A percentile compares a stretch with the other conserved stretches of the same genome.
Evolutionary conservation across 2,888 invertebrate species (phyloP).

Genomic region (Crossocerus cetratus): DNA sequence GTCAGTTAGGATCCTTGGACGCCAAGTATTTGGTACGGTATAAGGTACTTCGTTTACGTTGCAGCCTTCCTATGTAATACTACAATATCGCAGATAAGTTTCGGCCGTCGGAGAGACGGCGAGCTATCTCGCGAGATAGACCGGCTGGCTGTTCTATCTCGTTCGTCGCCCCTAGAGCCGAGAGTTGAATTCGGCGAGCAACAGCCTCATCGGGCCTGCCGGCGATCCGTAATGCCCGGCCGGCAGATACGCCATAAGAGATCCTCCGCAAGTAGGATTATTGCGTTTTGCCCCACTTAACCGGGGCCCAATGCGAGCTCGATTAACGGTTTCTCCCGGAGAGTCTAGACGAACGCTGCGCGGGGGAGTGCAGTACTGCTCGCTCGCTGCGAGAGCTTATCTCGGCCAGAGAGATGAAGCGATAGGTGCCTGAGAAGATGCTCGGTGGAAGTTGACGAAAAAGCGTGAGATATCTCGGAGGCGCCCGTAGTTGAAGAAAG

Average conservation of each 20-base stretch:
- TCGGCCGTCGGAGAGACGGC: too few relatives aligned
- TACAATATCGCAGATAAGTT: conserved; percentile 15
- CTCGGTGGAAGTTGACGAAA: background rate
- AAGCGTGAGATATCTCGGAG: background rate
- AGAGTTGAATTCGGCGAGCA: background rate
- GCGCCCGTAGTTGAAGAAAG: background rate
- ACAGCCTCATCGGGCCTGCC: background rate
- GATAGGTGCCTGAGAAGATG: background rate
- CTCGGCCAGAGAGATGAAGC: too few relatives aligned
- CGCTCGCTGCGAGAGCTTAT: too few relatives aligned
- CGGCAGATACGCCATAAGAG: conserved; percentile 2
- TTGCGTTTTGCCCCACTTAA: conserved; percentile 43
- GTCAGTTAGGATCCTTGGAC: background rate
- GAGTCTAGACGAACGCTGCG: background rate
- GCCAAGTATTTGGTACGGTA: conserved; percentile 45
- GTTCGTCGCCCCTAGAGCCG: too few relatives aligned
- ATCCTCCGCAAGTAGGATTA: conserved; percentile 38
- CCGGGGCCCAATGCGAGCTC: conserved; percentile 32
- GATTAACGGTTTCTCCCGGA: conserved; percentile 46
- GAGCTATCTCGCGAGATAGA: too few relatives aligned
- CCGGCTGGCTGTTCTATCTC: background rate
- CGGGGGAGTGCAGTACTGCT: background rate
- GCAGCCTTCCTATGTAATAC: conserved; percentile 33
- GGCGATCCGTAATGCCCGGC: background rate
- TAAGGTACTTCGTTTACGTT: conserved; percentile 53